These are phyloP conservation scores for Lasius fuliginosus DNA, from an alignment of 2,888 invertebrate species.

Conservation along the genomic window DNA sequence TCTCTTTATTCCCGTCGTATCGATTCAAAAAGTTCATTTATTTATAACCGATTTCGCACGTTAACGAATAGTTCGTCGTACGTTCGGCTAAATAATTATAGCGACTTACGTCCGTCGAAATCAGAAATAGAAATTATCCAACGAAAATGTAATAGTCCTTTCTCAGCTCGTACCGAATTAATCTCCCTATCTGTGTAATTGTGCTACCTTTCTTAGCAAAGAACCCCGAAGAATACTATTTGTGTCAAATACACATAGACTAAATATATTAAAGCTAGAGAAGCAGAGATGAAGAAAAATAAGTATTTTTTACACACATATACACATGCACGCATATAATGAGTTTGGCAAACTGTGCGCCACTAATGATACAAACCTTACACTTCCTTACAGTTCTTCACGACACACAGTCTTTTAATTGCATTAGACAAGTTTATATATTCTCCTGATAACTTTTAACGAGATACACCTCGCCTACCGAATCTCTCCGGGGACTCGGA, in stretches of 20 bases:
- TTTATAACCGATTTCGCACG: slow-evolving; percentile 39
- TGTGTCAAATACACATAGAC: not conserved
- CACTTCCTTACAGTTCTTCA: not conserved
- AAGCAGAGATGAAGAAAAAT: not conserved
- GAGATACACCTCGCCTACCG: slow-evolving; percentile 42
- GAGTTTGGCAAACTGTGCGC: not conserved
- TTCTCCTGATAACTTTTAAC: slow-evolving; percentile 51
- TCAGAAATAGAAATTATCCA: slow-evolving; percentile 17
- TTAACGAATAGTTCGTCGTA: slow-evolving; percentile 41
- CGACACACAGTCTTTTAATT: slow-evolving; percentile 25
- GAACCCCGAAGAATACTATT: not conserved
- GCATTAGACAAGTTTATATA: slow-evolving; percentile 18
- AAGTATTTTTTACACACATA: not conserved
- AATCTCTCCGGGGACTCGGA: slow-evolving; percentile 23
- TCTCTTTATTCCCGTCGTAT: slow-evolving; percentile 39
- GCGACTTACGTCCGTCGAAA: slow-evolving; percentile 30
- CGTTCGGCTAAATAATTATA: slow-evolving; percentile 37
- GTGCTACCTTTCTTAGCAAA: not conserved
- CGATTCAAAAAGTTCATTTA: slow-evolving; percentile 53
- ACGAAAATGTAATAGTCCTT: not conserved
- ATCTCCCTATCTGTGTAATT: not conserved
- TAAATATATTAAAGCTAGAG: not conserved
- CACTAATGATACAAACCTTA: slow-evolving; percentile 22
- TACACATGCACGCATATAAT: not conserved
- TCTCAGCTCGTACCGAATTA: not conserved